These are phyloP conservation scores for Ennomos erosarius DNA, from an alignment of 2,888 invertebrate species.

Conservation along the genomic window DNA sequence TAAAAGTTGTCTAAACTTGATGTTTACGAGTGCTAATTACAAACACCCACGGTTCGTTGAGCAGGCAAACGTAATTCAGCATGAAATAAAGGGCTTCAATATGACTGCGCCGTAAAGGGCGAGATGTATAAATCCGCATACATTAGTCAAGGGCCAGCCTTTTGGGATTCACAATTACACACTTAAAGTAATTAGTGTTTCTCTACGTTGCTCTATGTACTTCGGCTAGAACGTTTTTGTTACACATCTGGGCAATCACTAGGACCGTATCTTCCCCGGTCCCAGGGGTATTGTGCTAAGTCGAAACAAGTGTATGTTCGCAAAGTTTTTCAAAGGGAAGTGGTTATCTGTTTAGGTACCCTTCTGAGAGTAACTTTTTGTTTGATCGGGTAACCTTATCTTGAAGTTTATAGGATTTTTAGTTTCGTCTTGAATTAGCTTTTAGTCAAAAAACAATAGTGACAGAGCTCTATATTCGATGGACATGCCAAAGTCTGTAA, in stretches of 20 bases:
- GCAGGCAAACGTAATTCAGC: slow-evolving; percentile 26
- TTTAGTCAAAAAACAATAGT: no score
- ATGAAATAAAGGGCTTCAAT: slow-evolving; percentile 34
- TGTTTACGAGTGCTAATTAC: slow-evolving; percentile 18
- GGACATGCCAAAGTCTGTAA: no score
- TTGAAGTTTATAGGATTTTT: slow-evolving; percentile 13
- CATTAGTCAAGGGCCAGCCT: slow-evolving; percentile 35
- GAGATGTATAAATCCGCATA: slow-evolving; percentile 34
- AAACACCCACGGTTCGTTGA: slow-evolving; percentile 16
- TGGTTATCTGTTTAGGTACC: slow-evolving; percentile 19
- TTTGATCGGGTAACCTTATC: slow-evolving; percentile 18
- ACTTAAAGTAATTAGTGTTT: slow-evolving; percentile 38
- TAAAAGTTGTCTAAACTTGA: no score
- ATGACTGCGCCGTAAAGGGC: slow-evolving; percentile 32
- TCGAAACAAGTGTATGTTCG: slow-evolving; percentile 27
- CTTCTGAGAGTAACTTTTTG: slow-evolving; percentile 23
- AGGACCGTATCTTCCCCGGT: slow-evolving; percentile 9
- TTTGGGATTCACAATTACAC: slow-evolving; percentile 35
- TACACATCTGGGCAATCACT: slow-evolving; percentile 18
- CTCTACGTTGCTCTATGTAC: slow-evolving; percentile 9
- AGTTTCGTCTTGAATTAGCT: neutral
- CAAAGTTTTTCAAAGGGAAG: slow-evolving; percentile 25
- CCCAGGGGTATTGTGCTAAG: slow-evolving; percentile 30
- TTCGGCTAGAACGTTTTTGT: slow-evolving; percentile 23
- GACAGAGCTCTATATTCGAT: no score